Evolutionary conservation across 2,797 vertebrate species (phyloP), one percentile per base, ranked within the genome.

Genomic region (Bryconaethiops microstoma): DNA sequence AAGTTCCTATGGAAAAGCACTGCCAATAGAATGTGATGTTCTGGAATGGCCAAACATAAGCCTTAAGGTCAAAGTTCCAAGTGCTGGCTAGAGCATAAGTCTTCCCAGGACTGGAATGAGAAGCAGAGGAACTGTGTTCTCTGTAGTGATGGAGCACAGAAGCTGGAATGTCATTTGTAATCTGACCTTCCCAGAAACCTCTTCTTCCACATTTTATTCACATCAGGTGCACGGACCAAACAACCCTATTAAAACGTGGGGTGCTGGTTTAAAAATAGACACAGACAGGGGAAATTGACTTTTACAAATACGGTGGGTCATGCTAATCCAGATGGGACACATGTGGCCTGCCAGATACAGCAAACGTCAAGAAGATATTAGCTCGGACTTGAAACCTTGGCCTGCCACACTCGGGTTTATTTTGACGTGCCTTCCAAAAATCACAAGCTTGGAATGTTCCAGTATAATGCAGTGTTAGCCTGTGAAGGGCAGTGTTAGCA

Each of bases 211-310:
- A 78, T 74, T 80, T 82, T 78, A 68, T 80, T 88, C 85, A 88
- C 13, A 25, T 74, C 21, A 69, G 54, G 45, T 74, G 57, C 59
- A 73, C 52, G 73, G 74, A 79, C 48, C 35, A 81, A 78, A 77
- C 42, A 81, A 76, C 52, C 25, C 74, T 1, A 72, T 73, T 87
- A 81, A 84, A 71, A 65, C 63, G 65, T 63, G 73, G 19, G 35
- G 54, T 35, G 62, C 77, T 9, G 59, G 73, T 83, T 83, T 92
- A 91, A 89, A 92, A 92, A 93, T 91, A 93, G 88, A 91, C 69
- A 5, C n/a, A 89, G 87, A 88, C 87, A 69, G 88, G 0, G 23
- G 59, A 81, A 79, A 79, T 79, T 81, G 63, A 83, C 73, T 80
- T 74, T 79, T 54, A 69, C 55, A 74, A 78, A 84, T 50, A 77